Conservation (phyloP, 2,797 vertebrate species). For the Sebastes ruberrimus region DNA sequence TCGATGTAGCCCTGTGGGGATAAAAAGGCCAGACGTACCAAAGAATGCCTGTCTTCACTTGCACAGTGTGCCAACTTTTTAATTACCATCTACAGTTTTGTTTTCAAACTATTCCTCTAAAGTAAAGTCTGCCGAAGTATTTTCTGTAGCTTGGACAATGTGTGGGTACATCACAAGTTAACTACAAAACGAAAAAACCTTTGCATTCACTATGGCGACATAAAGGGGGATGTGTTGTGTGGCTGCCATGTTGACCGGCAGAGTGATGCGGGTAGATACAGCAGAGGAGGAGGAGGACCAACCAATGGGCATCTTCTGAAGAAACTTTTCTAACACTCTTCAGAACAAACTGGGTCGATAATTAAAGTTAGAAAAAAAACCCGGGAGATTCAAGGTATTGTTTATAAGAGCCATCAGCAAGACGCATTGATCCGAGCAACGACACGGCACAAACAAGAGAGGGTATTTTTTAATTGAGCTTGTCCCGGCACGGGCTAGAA, state of each 20-base stretch:
- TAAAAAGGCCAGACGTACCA: neutral
- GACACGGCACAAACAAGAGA: conserved; percentile 12
- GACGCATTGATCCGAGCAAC: conserved; percentile 25
- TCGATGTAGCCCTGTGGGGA: neutral
- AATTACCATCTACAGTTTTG: conserved; percentile 5
- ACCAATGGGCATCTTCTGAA: conserved; percentile 38
- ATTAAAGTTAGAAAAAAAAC: conserved; percentile 16
- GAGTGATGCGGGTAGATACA: neutral
- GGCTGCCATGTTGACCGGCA: conserved; percentile 23
- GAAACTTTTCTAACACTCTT: conserved; percentile 15
- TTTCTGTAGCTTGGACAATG: neutral
- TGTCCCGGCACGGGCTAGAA: neutral
- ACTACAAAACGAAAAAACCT: neutral
- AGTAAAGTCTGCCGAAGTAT: neutral
- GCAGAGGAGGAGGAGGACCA: neutral
- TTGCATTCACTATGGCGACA: conserved; percentile 4
- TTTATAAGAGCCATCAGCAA: conserved; percentile 22
- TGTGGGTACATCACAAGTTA: neutral
- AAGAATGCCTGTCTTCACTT: neutral
- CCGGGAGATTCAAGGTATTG: conserved; percentile 6
- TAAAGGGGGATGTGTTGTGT: neutral
- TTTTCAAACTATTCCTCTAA: neutral
- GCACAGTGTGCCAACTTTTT: conserved; percentile 25
- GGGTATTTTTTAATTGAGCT: conserved; percentile 17
- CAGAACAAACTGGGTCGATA: conserved; percentile 12